These are phyloP conservation scores for Lottia gigantea DNA, from an alignment of 2,888 invertebrate species.

Conservation along the genomic window DNA sequence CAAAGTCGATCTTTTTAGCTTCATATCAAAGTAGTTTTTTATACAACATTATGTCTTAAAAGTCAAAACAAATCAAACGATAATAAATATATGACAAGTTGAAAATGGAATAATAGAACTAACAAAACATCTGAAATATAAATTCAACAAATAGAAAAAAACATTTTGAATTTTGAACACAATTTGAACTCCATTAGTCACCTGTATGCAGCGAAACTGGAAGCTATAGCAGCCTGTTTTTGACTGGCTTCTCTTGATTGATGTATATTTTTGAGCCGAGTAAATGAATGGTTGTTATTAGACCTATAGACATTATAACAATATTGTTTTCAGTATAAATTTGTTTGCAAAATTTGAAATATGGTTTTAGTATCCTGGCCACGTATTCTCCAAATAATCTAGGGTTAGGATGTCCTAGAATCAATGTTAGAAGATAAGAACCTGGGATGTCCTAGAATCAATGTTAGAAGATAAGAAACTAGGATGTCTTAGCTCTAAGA, in stretches of 20 bases:
- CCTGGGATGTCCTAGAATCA: too few relatives aligned
- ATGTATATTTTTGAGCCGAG: neutral
- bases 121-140: neutral
- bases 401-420: too few relatives aligned
- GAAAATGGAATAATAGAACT: neutral
- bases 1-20: too few relatives aligned
- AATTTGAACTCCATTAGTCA: neutral
- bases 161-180: neutral
- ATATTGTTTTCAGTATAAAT: too few relatives aligned
- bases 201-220: constrained; percentile 6
- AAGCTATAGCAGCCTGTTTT: constrained; percentile 3
- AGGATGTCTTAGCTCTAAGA: too few relatives aligned
- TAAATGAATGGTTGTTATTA: neutral
- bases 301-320: neutral
- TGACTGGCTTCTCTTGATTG: neutral
- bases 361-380: too few relatives aligned
- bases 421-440: too few relatives aligned
- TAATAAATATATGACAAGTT: neutral
- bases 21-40: too few relatives aligned
- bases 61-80: neutral
- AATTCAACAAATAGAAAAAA: neutral
- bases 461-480: too few relatives aligned
- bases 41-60: too few relatives aligned
- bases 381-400: too few relatives aligned
- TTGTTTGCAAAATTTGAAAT: too few relatives aligned